Conservation (phyloP, 2,888 invertebrate genomes). For the Agrotis ipsilon region DNA sequence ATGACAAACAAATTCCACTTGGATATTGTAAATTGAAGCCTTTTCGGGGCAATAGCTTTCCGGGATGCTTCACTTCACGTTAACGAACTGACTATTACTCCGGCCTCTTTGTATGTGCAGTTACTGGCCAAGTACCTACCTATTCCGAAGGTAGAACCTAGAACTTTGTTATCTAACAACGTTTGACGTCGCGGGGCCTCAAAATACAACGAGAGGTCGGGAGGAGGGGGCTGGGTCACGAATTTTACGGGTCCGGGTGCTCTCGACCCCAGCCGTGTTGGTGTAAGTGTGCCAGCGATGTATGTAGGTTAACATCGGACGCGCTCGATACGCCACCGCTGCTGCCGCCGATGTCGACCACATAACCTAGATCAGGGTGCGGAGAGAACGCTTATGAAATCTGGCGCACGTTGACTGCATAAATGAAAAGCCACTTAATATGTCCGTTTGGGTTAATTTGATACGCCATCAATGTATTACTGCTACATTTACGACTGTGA, state of each 20-base stretch:
- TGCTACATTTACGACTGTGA: conserved; percentile 28
- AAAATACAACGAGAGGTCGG: conserved; percentile 74
- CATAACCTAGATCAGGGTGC: conserved; percentile 91
- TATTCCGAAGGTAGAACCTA: conserved; percentile 69
- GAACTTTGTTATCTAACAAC: conserved; percentile 77
- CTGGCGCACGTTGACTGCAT: conserved; percentile 88
- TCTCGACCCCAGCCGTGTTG: conserved; percentile 85
- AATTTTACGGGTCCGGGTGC: conserved; percentile 86
- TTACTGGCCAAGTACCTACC: conserved; percentile 36
- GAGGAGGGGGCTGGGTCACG: conserved; percentile 82
- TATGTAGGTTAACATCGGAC: conserved; percentile 90
- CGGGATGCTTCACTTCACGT: neutral
- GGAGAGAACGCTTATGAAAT: conserved; percentile 91
- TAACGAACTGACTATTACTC: conserved; percentile 10
- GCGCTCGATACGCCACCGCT: conserved; percentile 89
- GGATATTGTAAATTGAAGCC: conserved; percentile 26
- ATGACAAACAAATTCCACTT: conserved; percentile 28
- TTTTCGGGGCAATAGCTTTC: conserved; percentile 13
- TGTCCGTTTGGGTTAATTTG: conserved; percentile 77
- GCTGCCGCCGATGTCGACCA: conserved; percentile 88
- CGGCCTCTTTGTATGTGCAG: conserved; percentile 13
- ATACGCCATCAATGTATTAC: conserved; percentile 63
- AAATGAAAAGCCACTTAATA: conserved; percentile 84
- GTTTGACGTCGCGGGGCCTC: conserved; percentile 72
- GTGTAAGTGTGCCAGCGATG: conserved; percentile 85